Evolutionary conservation across 1,140 invertebrate genomes (phyloP).

Genomic region (Drosophila nannoptera): DNA sequence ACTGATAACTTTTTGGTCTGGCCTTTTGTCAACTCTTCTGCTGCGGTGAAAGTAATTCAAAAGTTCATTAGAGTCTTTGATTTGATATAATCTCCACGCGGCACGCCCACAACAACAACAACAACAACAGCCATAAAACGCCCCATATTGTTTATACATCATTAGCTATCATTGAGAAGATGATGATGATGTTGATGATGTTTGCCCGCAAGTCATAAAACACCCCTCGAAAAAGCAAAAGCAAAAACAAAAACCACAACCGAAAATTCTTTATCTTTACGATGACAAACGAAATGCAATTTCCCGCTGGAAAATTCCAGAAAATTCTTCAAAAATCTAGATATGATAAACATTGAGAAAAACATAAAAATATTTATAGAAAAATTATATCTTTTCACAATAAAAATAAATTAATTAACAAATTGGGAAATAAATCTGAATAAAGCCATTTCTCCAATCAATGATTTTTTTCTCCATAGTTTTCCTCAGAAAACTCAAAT

Average conservation of each 20-base stretch:
- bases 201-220: constrained; percentile 6
- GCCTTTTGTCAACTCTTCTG: constrained; percentile 14
- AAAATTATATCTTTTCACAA: too few species aligned
- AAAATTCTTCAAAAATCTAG: too few species aligned
- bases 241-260: not conserved
- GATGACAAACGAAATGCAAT: constrained; percentile 10
- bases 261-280: constrained; percentile 17
- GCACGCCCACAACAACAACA: constrained; percentile 14
- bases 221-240: constrained; percentile 2
- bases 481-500: too few species aligned
- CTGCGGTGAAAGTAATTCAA: constrained; percentile 53
- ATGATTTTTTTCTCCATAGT: too few species aligned
- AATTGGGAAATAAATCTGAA: too few species aligned
- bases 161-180: constrained; percentile 15
- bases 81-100: not conserved
- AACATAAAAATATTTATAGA: too few species aligned
- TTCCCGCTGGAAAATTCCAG: constrained; percentile 7
- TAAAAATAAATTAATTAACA: too few species aligned
- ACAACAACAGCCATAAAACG: constrained; percentile 1
- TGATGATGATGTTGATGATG: constrained; percentile 14
- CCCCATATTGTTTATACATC: not conserved
- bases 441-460: too few species aligned
- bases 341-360: too few species aligned
- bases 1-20: constrained; percentile 60
- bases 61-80: constrained; percentile 54